Evolutionary conservation across 1,140 invertebrate species (phyloP).

Genomic region (Bombyx mandarina): DNA sequence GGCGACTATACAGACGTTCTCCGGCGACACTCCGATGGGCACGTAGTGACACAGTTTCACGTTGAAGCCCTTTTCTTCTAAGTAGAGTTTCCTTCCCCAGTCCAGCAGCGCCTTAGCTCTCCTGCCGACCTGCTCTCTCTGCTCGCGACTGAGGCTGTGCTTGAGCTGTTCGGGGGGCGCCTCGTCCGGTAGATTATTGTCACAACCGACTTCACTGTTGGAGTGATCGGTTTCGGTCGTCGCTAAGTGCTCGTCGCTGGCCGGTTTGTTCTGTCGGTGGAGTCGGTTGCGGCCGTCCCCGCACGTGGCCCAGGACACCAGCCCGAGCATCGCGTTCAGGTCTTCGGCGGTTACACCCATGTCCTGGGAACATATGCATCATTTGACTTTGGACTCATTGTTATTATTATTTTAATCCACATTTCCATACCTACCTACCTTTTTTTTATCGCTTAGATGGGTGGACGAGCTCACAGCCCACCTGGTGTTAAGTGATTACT

Average conservation of each 20-base stretch:
- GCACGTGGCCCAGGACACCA: constrained; percentile 88
- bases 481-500: too few species aligned
- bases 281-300: constrained; percentile 72
- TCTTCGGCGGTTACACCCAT: constrained; percentile 75
- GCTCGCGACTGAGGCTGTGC: constrained; percentile 17
- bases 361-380: constrained; percentile 40
- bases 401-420: too few species aligned
- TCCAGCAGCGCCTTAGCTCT: constrained; percentile 84
- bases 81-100: constrained; percentile 78
- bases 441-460: too few species aligned
- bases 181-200: not conserved
- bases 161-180: not conserved
- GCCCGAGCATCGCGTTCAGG: constrained; percentile 82
- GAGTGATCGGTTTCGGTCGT: not conserved
- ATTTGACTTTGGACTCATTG: too few species aligned
- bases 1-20: constrained; percentile 85
- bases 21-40: constrained; percentile 75
- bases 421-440: too few species aligned
- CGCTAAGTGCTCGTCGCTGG: not conserved
- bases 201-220: not conserved
- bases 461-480: too few species aligned
- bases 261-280: constrained; percentile 14
- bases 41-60: constrained; percentile 78
- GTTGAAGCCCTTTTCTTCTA: constrained; percentile 73
- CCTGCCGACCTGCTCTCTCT: constrained; percentile 77